Percentiles rank a stretch among this genome's conserved stretches.
Conservation (phyloP, 2,888 invertebrate genomes). For the Watsonalla cultraria region DNA sequence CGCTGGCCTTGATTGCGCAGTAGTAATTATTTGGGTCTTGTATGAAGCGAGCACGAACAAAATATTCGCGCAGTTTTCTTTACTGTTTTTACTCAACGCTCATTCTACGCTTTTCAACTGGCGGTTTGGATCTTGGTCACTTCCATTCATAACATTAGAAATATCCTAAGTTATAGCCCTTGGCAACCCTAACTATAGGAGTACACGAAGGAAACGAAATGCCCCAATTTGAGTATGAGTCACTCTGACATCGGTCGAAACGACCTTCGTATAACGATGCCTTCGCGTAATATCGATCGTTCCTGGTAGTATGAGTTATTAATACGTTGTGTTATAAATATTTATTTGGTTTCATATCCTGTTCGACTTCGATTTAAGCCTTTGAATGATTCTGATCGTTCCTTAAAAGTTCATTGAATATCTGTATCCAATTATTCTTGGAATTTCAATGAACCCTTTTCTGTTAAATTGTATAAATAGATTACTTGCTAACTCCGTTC, state of each 20-base stretch:
- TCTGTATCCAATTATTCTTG: not conserved
- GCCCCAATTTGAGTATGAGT: conserved; percentile 55
- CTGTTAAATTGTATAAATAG: not conserved
- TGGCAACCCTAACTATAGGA: conserved; percentile 1
- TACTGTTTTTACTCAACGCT: no score
- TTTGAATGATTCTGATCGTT: not conserved
- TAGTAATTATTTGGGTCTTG: no score
- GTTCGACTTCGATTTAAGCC: not conserved
- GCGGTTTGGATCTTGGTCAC: no score
- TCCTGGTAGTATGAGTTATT: conserved; percentile 39
- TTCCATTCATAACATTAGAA: no score
- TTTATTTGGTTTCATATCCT: conserved; percentile 2
- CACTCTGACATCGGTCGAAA: conserved; percentile 31
- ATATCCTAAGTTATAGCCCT: no score
- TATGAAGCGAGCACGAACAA: no score
- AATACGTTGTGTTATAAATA: conserved; percentile 26
- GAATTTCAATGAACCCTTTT: not conserved
- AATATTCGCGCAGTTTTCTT: no score
- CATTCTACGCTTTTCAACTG: no score
- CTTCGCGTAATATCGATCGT: conserved; percentile 62
- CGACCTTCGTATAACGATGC: conserved; percentile 62
- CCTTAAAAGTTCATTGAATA: no score
- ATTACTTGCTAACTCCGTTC: not conserved
- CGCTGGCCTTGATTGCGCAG: no score
- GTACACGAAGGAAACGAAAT: conserved; percentile 33